Evolutionary conservation across 2,797 vertebrate species (phyloP).

Genomic region (Gymnoscopelus braueri): DNA sequence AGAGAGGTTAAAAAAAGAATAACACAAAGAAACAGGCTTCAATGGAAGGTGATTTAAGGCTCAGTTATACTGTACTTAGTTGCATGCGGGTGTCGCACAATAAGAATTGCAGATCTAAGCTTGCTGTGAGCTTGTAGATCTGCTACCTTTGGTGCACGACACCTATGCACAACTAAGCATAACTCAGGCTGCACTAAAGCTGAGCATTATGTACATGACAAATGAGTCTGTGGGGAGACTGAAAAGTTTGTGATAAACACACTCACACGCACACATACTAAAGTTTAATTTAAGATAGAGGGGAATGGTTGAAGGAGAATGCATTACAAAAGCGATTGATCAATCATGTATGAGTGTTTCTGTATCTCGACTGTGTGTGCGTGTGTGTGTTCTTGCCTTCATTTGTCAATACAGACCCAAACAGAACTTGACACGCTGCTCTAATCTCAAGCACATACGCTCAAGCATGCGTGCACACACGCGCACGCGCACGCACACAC

Average conservation of each 20-base stretch:
- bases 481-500: background rate
- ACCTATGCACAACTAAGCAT: too few species aligned
- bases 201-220: constrained; percentile 45
- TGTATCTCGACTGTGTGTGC: constrained; percentile 5
- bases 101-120: too few species aligned
- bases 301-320: constrained; percentile 20
- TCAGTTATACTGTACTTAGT: too few species aligned
- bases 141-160: too few species aligned
- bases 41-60: background rate
- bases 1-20: background rate
- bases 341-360: background rate
- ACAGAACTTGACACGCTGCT: constrained; percentile 23
- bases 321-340: constrained; percentile 23
- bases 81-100: too few species aligned
- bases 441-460: background rate
- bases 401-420: constrained; percentile 15
- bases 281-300: constrained; percentile 21
- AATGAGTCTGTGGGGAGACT: constrained; percentile 65
- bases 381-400: constrained; percentile 2
- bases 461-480: background rate
- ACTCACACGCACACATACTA: constrained; percentile 21
- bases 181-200: too few species aligned
- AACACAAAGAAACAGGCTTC: background rate
- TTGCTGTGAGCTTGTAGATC: too few species aligned
- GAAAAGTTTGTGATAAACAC: constrained; percentile 48